Percentiles rank a stretch among this genome's conserved stretches.
These are phyloP conservation scores for Alectoris magna DNA, from an alignment of 2,797 vertebrate species.

Conservation along the genomic window DNA sequence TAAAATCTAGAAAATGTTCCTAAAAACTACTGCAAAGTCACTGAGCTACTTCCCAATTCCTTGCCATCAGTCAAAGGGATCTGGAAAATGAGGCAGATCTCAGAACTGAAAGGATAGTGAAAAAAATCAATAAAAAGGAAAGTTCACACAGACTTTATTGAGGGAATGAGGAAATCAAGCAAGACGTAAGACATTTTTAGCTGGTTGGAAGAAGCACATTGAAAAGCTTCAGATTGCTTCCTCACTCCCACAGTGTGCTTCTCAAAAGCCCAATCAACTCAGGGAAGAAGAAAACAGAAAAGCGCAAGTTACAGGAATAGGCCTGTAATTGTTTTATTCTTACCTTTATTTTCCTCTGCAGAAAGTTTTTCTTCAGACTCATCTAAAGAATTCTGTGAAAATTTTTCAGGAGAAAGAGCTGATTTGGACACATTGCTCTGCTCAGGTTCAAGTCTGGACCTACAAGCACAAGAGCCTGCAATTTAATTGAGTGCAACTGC, in stretches of 20 bases:
- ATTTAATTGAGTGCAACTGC: neutral
- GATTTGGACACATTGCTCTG: constrained; percentile 72
- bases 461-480: constrained; percentile 55
- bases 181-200: neutral
- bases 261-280: neutral
- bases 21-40: neutral
- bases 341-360: constrained; percentile 85
- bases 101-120: neutral
- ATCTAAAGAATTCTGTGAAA: constrained; percentile 48
- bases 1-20: neutral
- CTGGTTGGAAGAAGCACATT: neutral
- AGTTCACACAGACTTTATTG: neutral
- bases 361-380: constrained; percentile 80
- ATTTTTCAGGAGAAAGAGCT: constrained; percentile 63
- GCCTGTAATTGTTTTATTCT: neutral
- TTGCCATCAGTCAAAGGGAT: neutral
- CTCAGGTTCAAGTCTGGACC: constrained; percentile 92
- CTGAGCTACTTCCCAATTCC: neutral
- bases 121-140: neutral
- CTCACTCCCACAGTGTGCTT: neutral
- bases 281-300: neutral
- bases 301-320: neutral
- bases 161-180: neutral
- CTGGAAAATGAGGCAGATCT: neutral
- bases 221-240: neutral